Evolutionary conservation across 2,888 invertebrate genomes (phyloP).

Genomic region (Pollenia amentaria): DNA sequence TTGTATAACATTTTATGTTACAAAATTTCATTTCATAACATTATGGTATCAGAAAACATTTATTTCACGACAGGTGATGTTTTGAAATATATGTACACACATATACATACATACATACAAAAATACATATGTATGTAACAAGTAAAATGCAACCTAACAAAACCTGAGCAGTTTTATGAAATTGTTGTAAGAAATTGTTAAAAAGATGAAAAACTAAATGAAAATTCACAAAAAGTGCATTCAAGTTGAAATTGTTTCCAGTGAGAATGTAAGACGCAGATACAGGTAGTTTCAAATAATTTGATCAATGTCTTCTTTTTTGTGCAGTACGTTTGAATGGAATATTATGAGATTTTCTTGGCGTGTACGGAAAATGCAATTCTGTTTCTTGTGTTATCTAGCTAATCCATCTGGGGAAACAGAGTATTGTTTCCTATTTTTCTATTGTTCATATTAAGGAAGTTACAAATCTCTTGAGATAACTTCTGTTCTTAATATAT

Average conservation of each 20-base stretch:
- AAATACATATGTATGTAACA: neutral
- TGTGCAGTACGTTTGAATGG: slow-evolving; percentile 4
- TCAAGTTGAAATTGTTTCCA: slow-evolving; percentile 56
- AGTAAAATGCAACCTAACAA: neutral
- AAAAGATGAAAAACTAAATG: slow-evolving; percentile 37
- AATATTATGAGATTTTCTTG: slow-evolving; percentile 46
- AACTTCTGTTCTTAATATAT: slow-evolving; percentile 27
- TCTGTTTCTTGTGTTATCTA: slow-evolving; percentile 58
- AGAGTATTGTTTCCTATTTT: slow-evolving; percentile 57
- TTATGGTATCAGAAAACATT: slow-evolving; percentile 61
- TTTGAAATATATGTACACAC: slow-evolving; percentile 40
- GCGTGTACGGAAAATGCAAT: slow-evolving; percentile 12
- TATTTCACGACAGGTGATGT: slow-evolving; percentile 72
- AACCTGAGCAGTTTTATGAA: slow-evolving; percentile 42
- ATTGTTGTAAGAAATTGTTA: slow-evolving; percentile 37
- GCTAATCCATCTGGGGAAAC: slow-evolving; percentile 69
- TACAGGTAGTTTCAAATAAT: slow-evolving; percentile 60
- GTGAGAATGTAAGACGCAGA: slow-evolving; percentile 33
- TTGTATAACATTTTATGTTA: slow-evolving; percentile 61
- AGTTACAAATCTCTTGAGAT: slow-evolving; percentile 66
- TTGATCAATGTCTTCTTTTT: slow-evolving; percentile 45
- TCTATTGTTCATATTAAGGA: slow-evolving; percentile 58
- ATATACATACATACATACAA: neutral
- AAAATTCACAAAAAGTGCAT: slow-evolving; percentile 68
- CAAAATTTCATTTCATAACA: slow-evolving; percentile 56